Conservation (phyloP, 2,888 invertebrate species). For the Lucinisca nassula region DNA sequence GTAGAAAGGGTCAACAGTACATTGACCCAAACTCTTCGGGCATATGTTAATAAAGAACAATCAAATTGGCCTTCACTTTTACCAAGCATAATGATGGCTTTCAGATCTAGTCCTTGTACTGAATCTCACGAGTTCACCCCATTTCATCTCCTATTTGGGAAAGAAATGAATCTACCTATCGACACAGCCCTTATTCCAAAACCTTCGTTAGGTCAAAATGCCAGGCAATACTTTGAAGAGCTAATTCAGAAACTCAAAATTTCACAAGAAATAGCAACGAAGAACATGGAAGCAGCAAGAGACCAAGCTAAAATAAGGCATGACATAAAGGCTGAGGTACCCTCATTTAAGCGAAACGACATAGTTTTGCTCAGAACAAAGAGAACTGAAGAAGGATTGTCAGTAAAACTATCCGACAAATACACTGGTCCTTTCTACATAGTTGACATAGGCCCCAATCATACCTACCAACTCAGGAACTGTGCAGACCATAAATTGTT, state of each 20-base stretch:
- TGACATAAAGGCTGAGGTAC: slow-evolving; percentile 40
- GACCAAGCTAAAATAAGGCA: slow-evolving; percentile 20
- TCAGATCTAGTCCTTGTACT: slow-evolving; percentile 24
- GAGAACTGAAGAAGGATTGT: not conserved
- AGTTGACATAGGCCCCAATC: slow-evolving; percentile 25
- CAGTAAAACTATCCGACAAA: not conserved
- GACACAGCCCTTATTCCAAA: slow-evolving; percentile 49
- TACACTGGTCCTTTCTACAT: slow-evolving; percentile 52
- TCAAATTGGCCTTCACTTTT: slow-evolving; percentile 45
- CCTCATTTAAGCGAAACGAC: slow-evolving; percentile 41
- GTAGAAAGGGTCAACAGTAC: slow-evolving; percentile 46
- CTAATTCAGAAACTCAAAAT: not conserved
- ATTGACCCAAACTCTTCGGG: slow-evolving; percentile 43
- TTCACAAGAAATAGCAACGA: slow-evolving; percentile 18
- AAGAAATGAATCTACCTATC: slow-evolving; percentile 44
- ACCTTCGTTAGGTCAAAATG: slow-evolving; percentile 8
- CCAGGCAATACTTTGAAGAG: slow-evolving; percentile 21
- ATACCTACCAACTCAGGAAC: slow-evolving; percentile 47
- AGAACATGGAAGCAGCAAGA: slow-evolving; percentile 21
- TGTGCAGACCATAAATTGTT: not conserved
- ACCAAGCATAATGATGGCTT: slow-evolving; percentile 60
- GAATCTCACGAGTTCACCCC: slow-evolving; percentile 57
- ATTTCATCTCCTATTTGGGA: slow-evolving; percentile 51
- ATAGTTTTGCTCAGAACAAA: slow-evolving; percentile 24
- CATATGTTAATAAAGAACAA: slow-evolving; percentile 53